Evolutionary conservation across 1,140 invertebrate genomes (phyloP), one percentile per base, ranked within the genome.

Genomic region (Berghia stephanieae): DNA sequence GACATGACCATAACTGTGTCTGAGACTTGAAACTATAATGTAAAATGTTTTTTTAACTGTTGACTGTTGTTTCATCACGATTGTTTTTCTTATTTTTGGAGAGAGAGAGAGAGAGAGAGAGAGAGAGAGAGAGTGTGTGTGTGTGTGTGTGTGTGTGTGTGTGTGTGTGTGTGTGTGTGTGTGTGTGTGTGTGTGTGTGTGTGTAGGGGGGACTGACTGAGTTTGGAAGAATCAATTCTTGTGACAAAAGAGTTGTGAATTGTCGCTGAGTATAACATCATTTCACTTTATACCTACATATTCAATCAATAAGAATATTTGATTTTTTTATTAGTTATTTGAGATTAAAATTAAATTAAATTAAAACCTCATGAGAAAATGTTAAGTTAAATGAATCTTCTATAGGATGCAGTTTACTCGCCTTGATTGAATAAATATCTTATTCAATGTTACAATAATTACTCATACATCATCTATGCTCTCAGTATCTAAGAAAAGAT

Each of bases 51-150:
- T 67, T n/a, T n/a, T n/a, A n/a, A n/a, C n/a, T n/a, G n/a, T n/a
- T n/a, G n/a, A n/a, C n/a, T n/a, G n/a, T n/a, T n/a, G n/a, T n/a
- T n/a, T n/a, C n/a, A n/a, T n/a, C n/a, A n/a, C n/a, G n/a, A n/a
- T n/a, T n/a, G n/a, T n/a, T n/a, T n/a, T n/a, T n/a, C n/a, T n/a
- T n/a, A 24, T 55, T 63, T 21, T 73, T 70, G 4, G n/a, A n/a
- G n/a, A n/a, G n/a, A n/a, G n/a, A n/a, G n/a, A n/a, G n/a, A n/a
- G n/a, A n/a, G n/a, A n/a, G 46, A 67, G 8, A 43, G 63, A 4
- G 78, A 79, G 34, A 40, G 36, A 55, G 16, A 72, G n/a, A 46
- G 95, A 95, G 2, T 69, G 82, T 31, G 79, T 72, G 66, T 68
- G 66, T 42, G 66, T 13, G 8, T 42, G 66, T 34, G 38, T 42